These are phyloP conservation scores for Sebastiscus tertius DNA, from an alignment of 2,797 vertebrate genomes.

Conservation along the genomic window DNA sequence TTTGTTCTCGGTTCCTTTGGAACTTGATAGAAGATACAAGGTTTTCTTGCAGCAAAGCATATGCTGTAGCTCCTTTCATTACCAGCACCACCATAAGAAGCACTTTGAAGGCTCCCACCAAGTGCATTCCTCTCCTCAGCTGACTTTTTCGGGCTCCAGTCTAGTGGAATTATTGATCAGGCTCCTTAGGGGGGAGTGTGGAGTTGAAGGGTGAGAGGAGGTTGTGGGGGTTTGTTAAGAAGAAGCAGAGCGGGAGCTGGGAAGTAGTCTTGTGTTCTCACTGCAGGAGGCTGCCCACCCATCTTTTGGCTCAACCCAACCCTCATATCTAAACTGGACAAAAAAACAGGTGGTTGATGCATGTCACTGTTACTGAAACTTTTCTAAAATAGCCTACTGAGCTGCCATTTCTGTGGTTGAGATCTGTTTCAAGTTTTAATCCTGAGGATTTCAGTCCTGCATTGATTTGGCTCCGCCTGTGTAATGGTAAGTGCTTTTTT, in stretches of 20 bases:
- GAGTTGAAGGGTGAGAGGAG: constrained; percentile 33
- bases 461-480: not conserved
- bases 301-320: not conserved
- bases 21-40: constrained; percentile 19
- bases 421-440: not conserved
- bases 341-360: not conserved
- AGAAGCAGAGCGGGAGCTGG: not conserved
- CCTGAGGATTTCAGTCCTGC: not conserved
- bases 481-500: not conserved
- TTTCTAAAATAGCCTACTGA: not conserved
- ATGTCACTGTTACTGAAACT: not conserved
- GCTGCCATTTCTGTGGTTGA: not conserved
- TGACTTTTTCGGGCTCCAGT: constrained; percentile 39
- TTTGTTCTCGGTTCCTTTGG: not conserved
- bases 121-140: constrained; percentile 31
- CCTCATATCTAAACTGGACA: not conserved
- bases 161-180: constrained; percentile 65
- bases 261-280: constrained; percentile 13
- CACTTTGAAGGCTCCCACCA: constrained; percentile 54
- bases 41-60: constrained; percentile 18
- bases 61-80: constrained; percentile 36
- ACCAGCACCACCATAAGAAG: constrained; percentile 27
- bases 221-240: constrained; percentile 24
- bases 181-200: constrained; percentile 20
- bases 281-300: constrained; percentile 9